Base-by-base conservation (phyloP, 2,888 invertebrate genomes). In the Thecophora atra region DNA sequence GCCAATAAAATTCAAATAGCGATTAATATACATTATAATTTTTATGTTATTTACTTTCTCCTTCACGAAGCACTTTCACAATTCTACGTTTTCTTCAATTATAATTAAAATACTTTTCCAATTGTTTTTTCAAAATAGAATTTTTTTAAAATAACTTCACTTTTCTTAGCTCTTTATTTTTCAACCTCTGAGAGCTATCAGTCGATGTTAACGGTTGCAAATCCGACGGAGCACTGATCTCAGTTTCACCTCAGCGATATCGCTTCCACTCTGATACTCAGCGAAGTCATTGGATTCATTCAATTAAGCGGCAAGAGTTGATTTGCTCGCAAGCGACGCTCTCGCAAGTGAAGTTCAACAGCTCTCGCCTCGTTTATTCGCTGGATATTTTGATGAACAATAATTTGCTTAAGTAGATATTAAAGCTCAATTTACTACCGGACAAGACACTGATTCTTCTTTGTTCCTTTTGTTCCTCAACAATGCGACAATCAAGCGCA, bases 141-240 rank as follows among this genome's bases (percentile, higher is more conserved):
- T 37, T 1, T 37, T 37, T 37, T 37, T 37, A 37, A 6, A 37
- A 2, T 37, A 37, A 37, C 37, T 37, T 37, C 37, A 37, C 37
- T 37, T 37, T 37, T 37, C 37, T 37, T 37, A 37, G 37, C 37
- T 37, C 7, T n/a, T n/a, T n/a, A n/a, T 37, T 37, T 37, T 37
- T 37, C 37, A 37, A 37, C 37, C 6, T 37, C 37, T n/a, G n/a
- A 37, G 37, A 6, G 6, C 7, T 37, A 37, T 37, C 37, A 37
- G 37, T 4, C 62, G 70, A 52, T 63, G 51, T 63, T 70, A 70
- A 63, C 70, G 51, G 63, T 37, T 63, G 15, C 30, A 70, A 63
- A 26, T 62, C 51, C 70, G 52, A 52, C 21, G 15, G 51, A 47
- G 28, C 62, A 70, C 70, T 70, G 67, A 54, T n/a, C n/a, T n/a